Conservation (phyloP, 2,113 vertebrate species). For the Barbus barbus region DNA sequence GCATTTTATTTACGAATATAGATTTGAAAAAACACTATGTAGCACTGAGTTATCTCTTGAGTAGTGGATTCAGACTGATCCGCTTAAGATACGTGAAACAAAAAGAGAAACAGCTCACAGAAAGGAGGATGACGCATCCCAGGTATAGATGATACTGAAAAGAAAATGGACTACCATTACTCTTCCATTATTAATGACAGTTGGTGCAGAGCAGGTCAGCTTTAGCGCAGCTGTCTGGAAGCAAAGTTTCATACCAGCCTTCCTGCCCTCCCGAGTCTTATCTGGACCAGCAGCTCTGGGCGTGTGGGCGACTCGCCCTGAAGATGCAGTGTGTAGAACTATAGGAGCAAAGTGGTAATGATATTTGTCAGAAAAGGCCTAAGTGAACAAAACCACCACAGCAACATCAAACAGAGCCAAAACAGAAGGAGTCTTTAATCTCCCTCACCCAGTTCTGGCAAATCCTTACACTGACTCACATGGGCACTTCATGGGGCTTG, state of each 20-base stretch:
- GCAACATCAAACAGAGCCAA: slow-evolving; percentile 53
- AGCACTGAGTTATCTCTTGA: background rate
- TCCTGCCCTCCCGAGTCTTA: slow-evolving; percentile 45
- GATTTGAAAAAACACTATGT: too few species aligned
- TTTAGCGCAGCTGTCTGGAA: background rate
- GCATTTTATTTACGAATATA: too few species aligned
- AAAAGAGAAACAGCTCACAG: slow-evolving; percentile 23
- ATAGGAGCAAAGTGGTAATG: slow-evolving; percentile 31
- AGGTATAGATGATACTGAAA: slow-evolving; percentile 47
- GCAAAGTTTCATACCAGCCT: background rate
- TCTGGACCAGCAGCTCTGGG: slow-evolving; percentile 49
- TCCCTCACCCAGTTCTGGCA: slow-evolving; percentile 30
- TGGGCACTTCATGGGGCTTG: slow-evolving; percentile 46
- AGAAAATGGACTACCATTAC: slow-evolving; percentile 30
- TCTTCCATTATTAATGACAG: slow-evolving; percentile 31
- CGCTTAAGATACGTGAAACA: background rate
- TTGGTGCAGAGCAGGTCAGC: background rate
- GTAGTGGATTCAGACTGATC: background rate
- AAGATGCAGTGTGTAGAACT: slow-evolving; percentile 44
- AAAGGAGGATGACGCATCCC: background rate
- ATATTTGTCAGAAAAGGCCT: slow-evolving; percentile 33
- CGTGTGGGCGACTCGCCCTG: slow-evolving; percentile 18
- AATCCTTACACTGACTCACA: slow-evolving; percentile 48
- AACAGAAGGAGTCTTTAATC: slow-evolving; percentile 53
- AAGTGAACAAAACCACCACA: slow-evolving; percentile 6